A percentile compares a stretch with the other conserved stretches of the same genome.
Evolutionary conservation across 2,113 vertebrate genomes (phyloP).

Genomic region (Pterocles burchelli): DNA sequence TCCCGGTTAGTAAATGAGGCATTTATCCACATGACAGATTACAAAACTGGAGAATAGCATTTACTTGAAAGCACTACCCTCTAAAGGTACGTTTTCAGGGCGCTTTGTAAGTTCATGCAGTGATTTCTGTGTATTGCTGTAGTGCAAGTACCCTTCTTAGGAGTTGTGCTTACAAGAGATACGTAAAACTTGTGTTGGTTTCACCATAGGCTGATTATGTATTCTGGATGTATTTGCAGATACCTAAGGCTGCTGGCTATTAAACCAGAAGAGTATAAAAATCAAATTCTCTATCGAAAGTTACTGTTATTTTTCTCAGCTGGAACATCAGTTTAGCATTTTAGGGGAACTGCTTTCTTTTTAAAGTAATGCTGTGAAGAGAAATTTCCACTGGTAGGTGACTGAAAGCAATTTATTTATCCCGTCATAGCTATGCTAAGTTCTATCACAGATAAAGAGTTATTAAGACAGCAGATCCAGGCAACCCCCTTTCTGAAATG

Average conservation of each 20-base stretch:
- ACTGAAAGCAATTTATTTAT: conserved; percentile 30
- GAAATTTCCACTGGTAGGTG: conserved; percentile 22
- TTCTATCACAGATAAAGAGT: neutral
- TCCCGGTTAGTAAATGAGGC: conserved; percentile 13
- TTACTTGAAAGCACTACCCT: neutral
- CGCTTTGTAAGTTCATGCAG: neutral
- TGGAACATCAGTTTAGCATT: conserved; percentile 56
- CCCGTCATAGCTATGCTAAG: neutral
- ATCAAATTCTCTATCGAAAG: conserved; percentile 13
- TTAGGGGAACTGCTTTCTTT: conserved; percentile 13
- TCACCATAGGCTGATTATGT: neutral
- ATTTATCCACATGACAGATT: neutral
- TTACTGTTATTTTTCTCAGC: conserved; percentile 59
- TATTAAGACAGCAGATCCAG: neutral
- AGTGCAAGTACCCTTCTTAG: neutral
- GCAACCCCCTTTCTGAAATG: neutral
- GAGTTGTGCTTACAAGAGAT: neutral
- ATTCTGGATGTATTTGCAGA: conserved; percentile 28
- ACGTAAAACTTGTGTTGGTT: neutral
- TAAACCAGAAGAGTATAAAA: conserved; percentile 42
- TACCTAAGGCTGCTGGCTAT: neutral
- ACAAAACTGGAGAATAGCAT: neutral
- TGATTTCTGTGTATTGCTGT: neutral
- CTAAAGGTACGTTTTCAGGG: neutral
- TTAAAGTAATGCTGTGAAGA: conserved; percentile 25